Percentiles rank a stretch among this genome's conserved stretches.
These are phyloP conservation scores for Champsocephalus gunnari DNA, from an alignment of 2,797 vertebrate genomes.

Conservation along the genomic window DNA sequence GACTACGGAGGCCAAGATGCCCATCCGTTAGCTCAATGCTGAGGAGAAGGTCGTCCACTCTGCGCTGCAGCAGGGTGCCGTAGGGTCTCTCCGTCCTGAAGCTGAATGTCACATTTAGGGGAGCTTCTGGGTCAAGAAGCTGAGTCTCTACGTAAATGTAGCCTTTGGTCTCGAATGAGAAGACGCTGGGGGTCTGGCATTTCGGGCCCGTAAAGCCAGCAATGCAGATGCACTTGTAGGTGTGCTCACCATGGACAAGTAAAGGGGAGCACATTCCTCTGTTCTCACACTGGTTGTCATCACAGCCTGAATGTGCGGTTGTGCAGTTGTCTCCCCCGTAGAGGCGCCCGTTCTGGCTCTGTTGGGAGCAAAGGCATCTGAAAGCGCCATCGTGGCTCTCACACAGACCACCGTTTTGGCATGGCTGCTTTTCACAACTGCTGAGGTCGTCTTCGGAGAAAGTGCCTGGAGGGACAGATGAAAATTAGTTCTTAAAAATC, in stretches of 20 bases:
- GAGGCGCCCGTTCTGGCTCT: slow-evolving; percentile 77
- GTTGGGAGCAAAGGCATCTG: slow-evolving; percentile 87
- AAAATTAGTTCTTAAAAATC: background rate
- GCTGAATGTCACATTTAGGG: slow-evolving; percentile 85
- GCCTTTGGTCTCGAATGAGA: slow-evolving; percentile 89
- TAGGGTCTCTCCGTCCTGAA: slow-evolving; percentile 86
- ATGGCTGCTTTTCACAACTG: slow-evolving; percentile 87
- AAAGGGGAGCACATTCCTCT: slow-evolving; percentile 87
- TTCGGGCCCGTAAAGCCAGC: slow-evolving; percentile 85
- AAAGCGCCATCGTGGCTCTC: slow-evolving; percentile 85
- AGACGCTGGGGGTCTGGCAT: slow-evolving; percentile 87
- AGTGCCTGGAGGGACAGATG: slow-evolving; percentile 76
- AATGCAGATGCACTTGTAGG: slow-evolving; percentile 86
- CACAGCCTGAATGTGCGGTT: slow-evolving; percentile 87
- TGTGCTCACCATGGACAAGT: slow-evolving; percentile 79
- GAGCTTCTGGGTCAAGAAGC: slow-evolving; percentile 53
- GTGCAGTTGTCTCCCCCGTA: slow-evolving; percentile 90
- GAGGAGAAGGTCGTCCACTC: slow-evolving; percentile 77
- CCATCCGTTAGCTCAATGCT: slow-evolving; percentile 86
- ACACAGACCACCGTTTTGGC: slow-evolving; percentile 91
- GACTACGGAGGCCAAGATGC: slow-evolving; percentile 80
- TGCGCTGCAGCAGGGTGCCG: slow-evolving; percentile 83
- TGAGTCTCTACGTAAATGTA: slow-evolving; percentile 83
- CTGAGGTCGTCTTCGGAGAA: slow-evolving; percentile 82
- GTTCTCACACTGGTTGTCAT: slow-evolving; percentile 86